Conservation (phyloP, 2,113 vertebrate species). For the Pomatorhinus ruficollis region DNA sequence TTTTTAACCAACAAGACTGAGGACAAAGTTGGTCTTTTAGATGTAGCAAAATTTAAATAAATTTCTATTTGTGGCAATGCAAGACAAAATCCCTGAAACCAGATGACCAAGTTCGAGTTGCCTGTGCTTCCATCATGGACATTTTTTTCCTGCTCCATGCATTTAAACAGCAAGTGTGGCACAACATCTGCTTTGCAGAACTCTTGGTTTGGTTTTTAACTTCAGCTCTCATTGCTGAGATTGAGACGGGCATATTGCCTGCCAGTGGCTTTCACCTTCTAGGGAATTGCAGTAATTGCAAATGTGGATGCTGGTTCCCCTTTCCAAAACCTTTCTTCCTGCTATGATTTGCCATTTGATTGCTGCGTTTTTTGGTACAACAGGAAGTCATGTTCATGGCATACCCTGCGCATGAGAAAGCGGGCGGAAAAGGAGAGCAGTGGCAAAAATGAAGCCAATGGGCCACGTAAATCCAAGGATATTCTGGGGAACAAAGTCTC, state of each 20-base stretch:
- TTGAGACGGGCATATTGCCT: background rate
- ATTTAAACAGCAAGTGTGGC: constrained; percentile 40
- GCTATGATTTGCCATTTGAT: constrained; percentile 78
- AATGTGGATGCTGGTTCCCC: constrained; percentile 58
- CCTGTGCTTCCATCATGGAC: constrained; percentile 45
- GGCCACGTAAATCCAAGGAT: constrained; percentile 94
- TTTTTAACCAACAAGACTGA: background rate
- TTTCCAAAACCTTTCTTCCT: constrained; percentile 57
- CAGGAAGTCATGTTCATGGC: constrained; percentile 99
- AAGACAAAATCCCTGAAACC: background rate
- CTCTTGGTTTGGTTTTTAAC: constrained; percentile 22
- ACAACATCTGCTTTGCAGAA: constrained; percentile 50
- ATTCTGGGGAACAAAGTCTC: constrained; percentile 89
- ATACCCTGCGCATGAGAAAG: constrained; percentile 97
- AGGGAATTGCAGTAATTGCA: constrained; percentile 48
- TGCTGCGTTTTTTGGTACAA: constrained; percentile 91
- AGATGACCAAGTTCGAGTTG: background rate
- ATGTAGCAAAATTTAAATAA: background rate
- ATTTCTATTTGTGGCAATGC: background rate
- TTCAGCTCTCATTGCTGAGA: constrained; percentile 45
- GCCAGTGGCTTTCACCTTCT: constrained; percentile 21
- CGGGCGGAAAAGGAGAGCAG: constrained; percentile 89
- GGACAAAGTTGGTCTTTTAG: background rate
- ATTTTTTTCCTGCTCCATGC: constrained; percentile 36
- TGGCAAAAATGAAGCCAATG: constrained; percentile 91